A percentile compares a stretch with the other conserved stretches of the same genome.
These are phyloP conservation scores for Hylomyscus alleni DNA, from an alignment of 2,797 vertebrate species.

Conservation along the genomic window DNA sequence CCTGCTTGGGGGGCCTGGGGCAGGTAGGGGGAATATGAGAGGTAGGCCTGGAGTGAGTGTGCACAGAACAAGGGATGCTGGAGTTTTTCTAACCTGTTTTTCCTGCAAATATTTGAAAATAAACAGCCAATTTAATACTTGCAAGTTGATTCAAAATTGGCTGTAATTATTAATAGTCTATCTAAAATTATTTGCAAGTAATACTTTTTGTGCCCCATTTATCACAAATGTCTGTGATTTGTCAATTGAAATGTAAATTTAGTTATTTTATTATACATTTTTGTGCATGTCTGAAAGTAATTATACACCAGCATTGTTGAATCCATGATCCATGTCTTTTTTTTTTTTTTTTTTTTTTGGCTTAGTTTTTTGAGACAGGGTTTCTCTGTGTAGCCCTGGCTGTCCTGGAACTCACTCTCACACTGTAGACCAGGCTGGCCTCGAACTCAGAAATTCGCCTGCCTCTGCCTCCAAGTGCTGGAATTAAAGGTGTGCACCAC, in stretches of 20 bases:
- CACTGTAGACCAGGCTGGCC: too few relatives aligned
- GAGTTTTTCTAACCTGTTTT: neutral
- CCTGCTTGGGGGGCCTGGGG: neutral
- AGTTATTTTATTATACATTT: neutral
- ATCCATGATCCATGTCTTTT: too few relatives aligned
- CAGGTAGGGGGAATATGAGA: neutral
- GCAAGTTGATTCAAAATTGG: neutral
- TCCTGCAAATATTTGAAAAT: conserved; percentile 19
- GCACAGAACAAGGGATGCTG: neutral
- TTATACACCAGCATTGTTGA: neutral
- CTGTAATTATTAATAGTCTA: conserved; percentile 27
- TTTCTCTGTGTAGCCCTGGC: too few relatives aligned
- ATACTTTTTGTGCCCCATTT: neutral
- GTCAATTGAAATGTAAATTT: neutral
- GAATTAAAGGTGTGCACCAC: too few relatives aligned
- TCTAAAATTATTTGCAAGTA: conserved; percentile 36
- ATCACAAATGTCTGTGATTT: conserved; percentile 4
- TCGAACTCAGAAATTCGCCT: too few relatives aligned
- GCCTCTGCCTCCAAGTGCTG: too few relatives aligned
- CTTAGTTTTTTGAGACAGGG: too few relatives aligned
- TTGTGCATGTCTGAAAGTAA: neutral
- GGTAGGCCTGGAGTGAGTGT: neutral
- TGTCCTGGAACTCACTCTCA: too few relatives aligned
- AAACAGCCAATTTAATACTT: conserved; percentile 5
- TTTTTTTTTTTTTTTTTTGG: too few relatives aligned